A percentile compares a stretch with the other conserved stretches of the same genome.
These are phyloP conservation scores for Apodemus sylvaticus DNA, from an alignment of 2,113 vertebrate species.

Conservation along the genomic window DNA sequence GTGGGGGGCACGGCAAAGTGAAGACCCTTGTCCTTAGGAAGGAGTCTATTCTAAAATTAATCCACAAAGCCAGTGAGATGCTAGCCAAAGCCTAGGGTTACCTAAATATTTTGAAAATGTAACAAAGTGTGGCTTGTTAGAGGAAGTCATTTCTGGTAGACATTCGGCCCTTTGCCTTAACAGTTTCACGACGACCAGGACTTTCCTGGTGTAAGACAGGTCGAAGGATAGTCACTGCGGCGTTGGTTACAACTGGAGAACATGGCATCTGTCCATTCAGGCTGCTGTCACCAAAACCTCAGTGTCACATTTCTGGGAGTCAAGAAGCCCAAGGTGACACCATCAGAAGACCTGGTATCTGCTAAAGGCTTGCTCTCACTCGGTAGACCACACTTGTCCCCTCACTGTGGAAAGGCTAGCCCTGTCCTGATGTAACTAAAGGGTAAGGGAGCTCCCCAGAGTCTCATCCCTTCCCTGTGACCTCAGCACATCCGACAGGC, in stretches of 20 bases:
- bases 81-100: not conserved
- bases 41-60: slow-evolving; percentile 20
- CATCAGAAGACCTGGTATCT: not conserved
- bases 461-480: not conserved
- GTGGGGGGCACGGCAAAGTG: not conserved
- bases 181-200: not conserved
- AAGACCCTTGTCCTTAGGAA: not conserved
- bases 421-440: not conserved
- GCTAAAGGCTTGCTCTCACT: not conserved
- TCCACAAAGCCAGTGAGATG: not conserved
- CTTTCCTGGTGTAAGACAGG: not conserved
- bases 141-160: not conserved
- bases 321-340: not conserved
- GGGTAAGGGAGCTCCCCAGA: not conserved
- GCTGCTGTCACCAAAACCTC: not conserved
- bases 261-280: not conserved
- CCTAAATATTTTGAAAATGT: not conserved
- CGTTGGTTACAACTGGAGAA: slow-evolving; percentile 17
- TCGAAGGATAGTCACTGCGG: not conserved
- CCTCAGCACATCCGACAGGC: not conserved
- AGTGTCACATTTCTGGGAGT: not conserved
- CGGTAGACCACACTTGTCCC: too few species aligned
- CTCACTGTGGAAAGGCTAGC: not conserved
- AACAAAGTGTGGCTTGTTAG: not conserved
- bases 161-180: not conserved